phyloP scores from a whole-genome alignment of 2,888 invertebrate genomes.

The Anthophora plumipes region DNA sequence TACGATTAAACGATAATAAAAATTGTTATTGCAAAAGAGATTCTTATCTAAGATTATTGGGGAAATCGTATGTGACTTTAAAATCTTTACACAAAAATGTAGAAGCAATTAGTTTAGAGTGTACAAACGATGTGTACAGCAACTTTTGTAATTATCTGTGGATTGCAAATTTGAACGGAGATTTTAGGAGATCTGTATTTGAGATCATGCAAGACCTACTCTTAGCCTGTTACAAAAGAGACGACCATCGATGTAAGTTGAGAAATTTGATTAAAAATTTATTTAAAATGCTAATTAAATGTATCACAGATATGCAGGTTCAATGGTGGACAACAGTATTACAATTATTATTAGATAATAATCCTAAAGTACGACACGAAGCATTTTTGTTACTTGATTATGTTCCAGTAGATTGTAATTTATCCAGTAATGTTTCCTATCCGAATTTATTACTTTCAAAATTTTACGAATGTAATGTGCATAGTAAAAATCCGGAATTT shows the following conservation, averaged over 20 bases:
- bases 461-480: conserved; percentile 65
- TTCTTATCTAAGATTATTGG: conserved; percentile 76
- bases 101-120: conserved; percentile 32
- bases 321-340: conserved; percentile 82
- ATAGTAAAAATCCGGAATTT: conserved; percentile 54
- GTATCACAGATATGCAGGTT: conserved; percentile 53
- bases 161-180: conserved; percentile 74
- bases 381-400: conserved; percentile 69
- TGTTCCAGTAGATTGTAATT: conserved; percentile 41
- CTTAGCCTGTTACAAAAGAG: background rate
- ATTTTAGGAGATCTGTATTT: conserved; percentile 77
- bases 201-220: conserved; percentile 73
- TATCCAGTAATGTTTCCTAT: conserved; percentile 21
- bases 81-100: conserved; percentile 20
- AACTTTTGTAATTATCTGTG: conserved; percentile 74
- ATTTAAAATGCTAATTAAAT: background rate
- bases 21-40: conserved; percentile 71
- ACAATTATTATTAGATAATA: conserved; percentile 80
- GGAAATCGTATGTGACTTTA: conserved; percentile 73
- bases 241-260: conserved; percentile 61
- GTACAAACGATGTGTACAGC: conserved; percentile 69
- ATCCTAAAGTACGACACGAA: conserved; percentile 71
- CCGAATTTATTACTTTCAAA: conserved; percentile 73
- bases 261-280: background rate
- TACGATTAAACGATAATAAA: conserved; percentile 41